Evolutionary conservation across 2,113 vertebrate genomes (phyloP).

Genomic region (Otis tarda): DNA sequence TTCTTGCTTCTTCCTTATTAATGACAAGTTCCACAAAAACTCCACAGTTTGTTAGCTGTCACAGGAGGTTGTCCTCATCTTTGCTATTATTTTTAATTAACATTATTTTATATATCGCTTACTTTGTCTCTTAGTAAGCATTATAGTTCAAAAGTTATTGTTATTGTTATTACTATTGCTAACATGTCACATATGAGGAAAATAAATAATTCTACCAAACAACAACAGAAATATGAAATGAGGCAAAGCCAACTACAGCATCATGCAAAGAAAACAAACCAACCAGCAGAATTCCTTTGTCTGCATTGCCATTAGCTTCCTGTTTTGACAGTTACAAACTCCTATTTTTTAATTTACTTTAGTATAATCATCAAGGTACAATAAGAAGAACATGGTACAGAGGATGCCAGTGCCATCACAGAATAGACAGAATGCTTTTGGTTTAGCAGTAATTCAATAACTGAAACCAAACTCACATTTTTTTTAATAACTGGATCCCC

Average conservation of each 20-base stretch:
- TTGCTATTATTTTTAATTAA: neutral
- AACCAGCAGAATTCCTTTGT: neutral
- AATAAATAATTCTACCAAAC: neutral
- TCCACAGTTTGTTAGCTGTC: neutral
- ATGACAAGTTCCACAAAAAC: neutral
- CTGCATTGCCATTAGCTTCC: neutral
- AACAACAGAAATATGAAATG: neutral
- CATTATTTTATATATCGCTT: neutral
- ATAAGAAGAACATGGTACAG: neutral
- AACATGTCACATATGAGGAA: neutral
- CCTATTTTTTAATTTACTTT: neutral
- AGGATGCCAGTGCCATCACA: neutral
- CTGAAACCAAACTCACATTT: neutral
- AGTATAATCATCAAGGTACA: neutral
- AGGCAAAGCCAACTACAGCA: neutral
- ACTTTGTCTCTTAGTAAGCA: neutral
- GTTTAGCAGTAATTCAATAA: conserved; percentile 28
- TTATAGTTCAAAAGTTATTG: neutral
- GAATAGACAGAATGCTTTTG: neutral
- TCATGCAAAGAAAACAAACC: neutral
- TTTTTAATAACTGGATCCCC: conserved; percentile 24
- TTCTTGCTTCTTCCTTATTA: neutral
- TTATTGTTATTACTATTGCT: neutral
- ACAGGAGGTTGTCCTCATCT: neutral
- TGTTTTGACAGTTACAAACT: neutral